Percentiles rank a stretch among this genome's conserved stretches.
These are phyloP conservation scores for Calyptommatus sinebrachiatus DNA, from an alignment of 2,113 vertebrate genomes.

Conservation along the genomic window DNA sequence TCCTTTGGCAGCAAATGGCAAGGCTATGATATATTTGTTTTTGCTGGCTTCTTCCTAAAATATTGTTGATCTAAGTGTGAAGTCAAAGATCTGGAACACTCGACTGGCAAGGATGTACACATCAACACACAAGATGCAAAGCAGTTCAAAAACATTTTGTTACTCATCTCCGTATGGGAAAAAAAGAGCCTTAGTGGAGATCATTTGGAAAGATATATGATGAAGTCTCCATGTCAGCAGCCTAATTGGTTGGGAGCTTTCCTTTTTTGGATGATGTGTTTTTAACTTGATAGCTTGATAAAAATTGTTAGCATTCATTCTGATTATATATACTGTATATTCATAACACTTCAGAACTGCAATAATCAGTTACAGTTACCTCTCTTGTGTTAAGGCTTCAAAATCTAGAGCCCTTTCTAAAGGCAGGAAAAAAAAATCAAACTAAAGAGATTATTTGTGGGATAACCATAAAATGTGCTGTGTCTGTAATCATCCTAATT, in stretches of 20 bases:
- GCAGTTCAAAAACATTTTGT: constrained; percentile 20
- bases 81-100: constrained; percentile 49
- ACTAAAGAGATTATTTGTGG: no score
- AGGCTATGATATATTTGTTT: constrained; percentile 63
- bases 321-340: not conserved
- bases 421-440: no score
- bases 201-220: not conserved
- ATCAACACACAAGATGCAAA: constrained; percentile 39
- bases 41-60: constrained; percentile 68
- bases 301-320: constrained; percentile 13
- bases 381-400: not conserved
- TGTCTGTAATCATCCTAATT: no score
- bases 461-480: no score
- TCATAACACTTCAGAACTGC: not conserved
- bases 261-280: constrained; percentile 24
- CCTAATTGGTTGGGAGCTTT: constrained; percentile 23
- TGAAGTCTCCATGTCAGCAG: not conserved
- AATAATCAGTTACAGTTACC: not conserved
- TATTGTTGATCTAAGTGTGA: constrained; percentile 56
- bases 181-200: constrained; percentile 32
- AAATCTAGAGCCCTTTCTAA: no score
- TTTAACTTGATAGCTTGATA: constrained; percentile 13
- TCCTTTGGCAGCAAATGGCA: constrained; percentile 64
- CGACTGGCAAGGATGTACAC: constrained; percentile 45
- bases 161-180: constrained; percentile 34